Evolutionary conservation across 2,888 invertebrate genomes (phyloP).

Genomic region (Aphelenchoides bicaudatus): DNA sequence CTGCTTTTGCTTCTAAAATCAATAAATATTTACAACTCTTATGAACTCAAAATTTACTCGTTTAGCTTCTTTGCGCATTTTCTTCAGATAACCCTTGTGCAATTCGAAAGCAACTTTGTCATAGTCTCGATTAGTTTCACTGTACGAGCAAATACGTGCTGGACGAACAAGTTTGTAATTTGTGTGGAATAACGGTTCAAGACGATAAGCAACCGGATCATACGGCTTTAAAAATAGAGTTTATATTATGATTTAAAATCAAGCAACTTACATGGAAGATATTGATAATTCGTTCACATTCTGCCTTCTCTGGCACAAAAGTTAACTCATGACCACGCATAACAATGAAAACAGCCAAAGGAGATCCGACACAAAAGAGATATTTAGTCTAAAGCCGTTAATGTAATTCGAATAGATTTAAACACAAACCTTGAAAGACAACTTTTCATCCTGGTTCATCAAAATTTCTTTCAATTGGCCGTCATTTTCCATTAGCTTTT

Average conservation of each 20-base stretch:
- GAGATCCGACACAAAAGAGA: slow-evolving; percentile 57
- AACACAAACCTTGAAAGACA: slow-evolving; percentile 42
- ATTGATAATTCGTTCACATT: slow-evolving; percentile 54
- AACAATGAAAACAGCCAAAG: slow-evolving; percentile 56
- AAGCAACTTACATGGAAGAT: no score
- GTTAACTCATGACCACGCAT: slow-evolving; percentile 48
- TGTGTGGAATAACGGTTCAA: slow-evolving; percentile 55
- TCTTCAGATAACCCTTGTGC: slow-evolving; percentile 53
- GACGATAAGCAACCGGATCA: slow-evolving; percentile 54
- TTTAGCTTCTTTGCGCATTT: slow-evolving; percentile 39
- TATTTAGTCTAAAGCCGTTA: no score
- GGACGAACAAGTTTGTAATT: slow-evolving; percentile 56
- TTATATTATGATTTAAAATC: no score
- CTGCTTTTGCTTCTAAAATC: slow-evolving; percentile 21
- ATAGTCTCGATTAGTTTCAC: slow-evolving; percentile 37
- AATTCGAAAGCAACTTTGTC: slow-evolving; percentile 46
- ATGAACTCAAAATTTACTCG: slow-evolving; percentile 24
- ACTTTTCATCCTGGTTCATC: slow-evolving; percentile 41
- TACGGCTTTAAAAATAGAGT: no score
- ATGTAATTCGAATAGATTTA: no score
- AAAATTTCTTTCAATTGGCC: slow-evolving; percentile 46
- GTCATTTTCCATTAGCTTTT: slow-evolving; percentile 32
- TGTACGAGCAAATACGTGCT: slow-evolving; percentile 44
- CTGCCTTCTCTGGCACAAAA: slow-evolving; percentile 30
- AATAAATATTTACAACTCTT: slow-evolving; percentile 17